Evolutionary conservation across 1,140 invertebrate species (phyloP), one percentile per base, ranked within the genome.

Genomic region (Neoseiulus cucumeris): DNA sequence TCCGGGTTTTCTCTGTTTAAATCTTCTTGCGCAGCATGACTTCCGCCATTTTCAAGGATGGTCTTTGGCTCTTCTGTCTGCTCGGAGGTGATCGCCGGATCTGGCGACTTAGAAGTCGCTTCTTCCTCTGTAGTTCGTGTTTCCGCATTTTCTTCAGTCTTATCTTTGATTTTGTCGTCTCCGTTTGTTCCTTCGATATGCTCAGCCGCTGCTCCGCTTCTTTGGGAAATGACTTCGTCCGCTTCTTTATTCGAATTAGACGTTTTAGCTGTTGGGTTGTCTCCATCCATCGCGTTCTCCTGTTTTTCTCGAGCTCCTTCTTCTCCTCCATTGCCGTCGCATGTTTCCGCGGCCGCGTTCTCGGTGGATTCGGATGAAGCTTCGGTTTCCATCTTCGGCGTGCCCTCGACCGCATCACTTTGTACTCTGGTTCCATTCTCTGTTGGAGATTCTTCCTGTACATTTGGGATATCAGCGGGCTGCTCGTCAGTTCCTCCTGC

Each of bases 331-430:
- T 67, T n/a, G 2, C 17, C 65, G 39, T 67, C 29, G 12, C 39
- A 25, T 9, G 25, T 42, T 1, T 17, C 28, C 1, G 42, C 42
- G 25, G 5, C 42, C 9, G 29, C 41, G 17, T 68, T n/a, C n/a
- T n/a, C n/a, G n/a, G n/a, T n/a, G n/a, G n/a, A n/a, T n/a, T n/a
- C n/a, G n/a, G n/a, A n/a, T n/a, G n/a, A n/a, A n/a, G n/a, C n/a
- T n/a, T n/a, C n/a, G n/a, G n/a, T n/a, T n/a, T n/a, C n/a, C n/a
- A n/a, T 28, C n/a, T 18, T 0, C 25, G 65, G 22, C 25, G 5
- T 7, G 18, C 47, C 42, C 42, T 67, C 42, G 55, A 67, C 67
- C 44, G 7, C 66, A 39, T 12, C 7, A n/a, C n/a, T n/a, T n/a
- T n/a, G n/a, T n/a, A 39, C 4, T 39, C 4, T 39, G 33, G 4